phyloP scores from a whole-genome alignment of 2,888 invertebrate species.

The Oligia latruncula region DNA sequence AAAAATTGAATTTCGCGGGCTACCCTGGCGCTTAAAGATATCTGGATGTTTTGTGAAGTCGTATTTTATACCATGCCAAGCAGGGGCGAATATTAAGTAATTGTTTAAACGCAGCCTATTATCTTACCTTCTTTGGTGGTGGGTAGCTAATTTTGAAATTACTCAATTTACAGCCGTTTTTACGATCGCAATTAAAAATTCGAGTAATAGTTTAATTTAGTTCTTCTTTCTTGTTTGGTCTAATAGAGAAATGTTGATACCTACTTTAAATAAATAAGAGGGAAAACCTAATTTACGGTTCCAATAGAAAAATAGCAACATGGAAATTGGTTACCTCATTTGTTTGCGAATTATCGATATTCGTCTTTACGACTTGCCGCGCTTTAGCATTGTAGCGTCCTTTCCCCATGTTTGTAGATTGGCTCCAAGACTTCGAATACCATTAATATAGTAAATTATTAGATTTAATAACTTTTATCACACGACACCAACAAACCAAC shows the following conservation, averaged over 20 bases:
- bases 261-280: neutral
- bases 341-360: conserved; percentile 92
- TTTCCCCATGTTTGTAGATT: conserved; percentile 90
- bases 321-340: conserved; percentile 90
- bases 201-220: neutral
- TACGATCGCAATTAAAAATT: neutral
- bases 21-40: too few relatives aligned
- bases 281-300: neutral
- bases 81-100: neutral
- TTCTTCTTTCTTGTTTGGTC: neutral
- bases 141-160: neutral
- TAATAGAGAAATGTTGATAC: neutral
- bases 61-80: neutral
- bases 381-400: conserved; percentile 94
- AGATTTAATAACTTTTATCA: neutral
- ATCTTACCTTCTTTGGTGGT: neutral
- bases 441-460: neutral
- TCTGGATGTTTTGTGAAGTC: neutral
- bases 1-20: too few relatives aligned
- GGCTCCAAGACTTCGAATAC: neutral
- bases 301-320: neutral
- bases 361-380: conserved; percentile 92
- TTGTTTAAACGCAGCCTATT: neutral
- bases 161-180: too few relatives aligned
- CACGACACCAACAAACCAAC: conserved; percentile 32